Percentiles rank a stretch among this genome's conserved stretches.
Conservation (phyloP, 2,797 vertebrate species). For the Lates japonicus region DNA sequence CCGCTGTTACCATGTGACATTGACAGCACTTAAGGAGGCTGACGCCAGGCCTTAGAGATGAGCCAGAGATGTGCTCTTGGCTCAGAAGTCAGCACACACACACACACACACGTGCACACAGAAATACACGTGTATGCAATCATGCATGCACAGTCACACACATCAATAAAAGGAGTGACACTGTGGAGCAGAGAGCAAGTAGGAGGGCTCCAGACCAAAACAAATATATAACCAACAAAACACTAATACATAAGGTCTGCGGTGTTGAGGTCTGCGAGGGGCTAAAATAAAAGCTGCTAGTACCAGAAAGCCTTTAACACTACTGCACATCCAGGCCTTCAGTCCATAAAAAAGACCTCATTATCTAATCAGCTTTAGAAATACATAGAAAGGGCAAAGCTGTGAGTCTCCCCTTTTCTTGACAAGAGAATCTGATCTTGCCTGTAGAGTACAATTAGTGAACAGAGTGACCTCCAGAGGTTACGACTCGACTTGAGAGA, state of each 20-base stretch:
- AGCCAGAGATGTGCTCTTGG: conserved; percentile 68
- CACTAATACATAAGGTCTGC: background rate
- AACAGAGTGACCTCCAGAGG: conserved; percentile 69
- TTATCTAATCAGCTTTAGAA: conserved; percentile 70
- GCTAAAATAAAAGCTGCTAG: conserved; percentile 17
- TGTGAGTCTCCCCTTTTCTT: conserved; percentile 51
- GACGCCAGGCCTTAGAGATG: conserved; percentile 65
- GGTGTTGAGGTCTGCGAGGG: conserved; percentile 6
- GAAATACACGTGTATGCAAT: conserved; percentile 9
- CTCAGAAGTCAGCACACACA: conserved; percentile 35
- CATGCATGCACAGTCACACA: conserved; percentile 33
- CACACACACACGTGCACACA: background rate
- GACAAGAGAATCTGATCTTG: conserved; percentile 63
- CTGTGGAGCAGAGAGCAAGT: conserved; percentile 32
- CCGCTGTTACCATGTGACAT: conserved; percentile 77
- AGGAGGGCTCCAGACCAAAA: conserved; percentile 33
- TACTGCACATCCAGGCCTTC: conserved; percentile 13
- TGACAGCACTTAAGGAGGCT: conserved; percentile 83
- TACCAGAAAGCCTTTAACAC: conserved; percentile 23
- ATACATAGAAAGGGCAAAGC: conserved; percentile 58
- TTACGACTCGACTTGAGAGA: conserved; percentile 55
- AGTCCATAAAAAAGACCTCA: conserved; percentile 48
- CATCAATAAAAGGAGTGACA: conserved; percentile 42
- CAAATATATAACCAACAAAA: conserved; percentile 46
- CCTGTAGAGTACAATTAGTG: conserved; percentile 71